Conservation (phyloP, 2,797 vertebrate genomes). For the Pyrocephalus nanus region DNA sequence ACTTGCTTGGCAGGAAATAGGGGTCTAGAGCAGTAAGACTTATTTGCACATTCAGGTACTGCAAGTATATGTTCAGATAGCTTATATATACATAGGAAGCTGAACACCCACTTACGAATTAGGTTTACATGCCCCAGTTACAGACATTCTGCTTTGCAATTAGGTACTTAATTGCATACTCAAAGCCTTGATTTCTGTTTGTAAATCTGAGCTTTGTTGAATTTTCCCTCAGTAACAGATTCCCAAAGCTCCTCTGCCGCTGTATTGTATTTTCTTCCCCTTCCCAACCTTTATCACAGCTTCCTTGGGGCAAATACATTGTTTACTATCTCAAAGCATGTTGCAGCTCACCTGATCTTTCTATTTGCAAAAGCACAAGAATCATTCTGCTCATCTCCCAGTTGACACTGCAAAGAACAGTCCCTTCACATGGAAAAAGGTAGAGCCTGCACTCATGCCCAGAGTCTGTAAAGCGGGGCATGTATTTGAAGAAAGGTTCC, state of each 20-base stretch:
- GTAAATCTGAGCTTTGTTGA: not conserved
- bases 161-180: not conserved
- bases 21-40: not conserved
- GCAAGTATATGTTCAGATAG: not conserved
- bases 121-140: not conserved
- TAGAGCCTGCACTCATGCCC: not conserved
- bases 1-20: not conserved
- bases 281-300: not conserved
- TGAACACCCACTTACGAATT: not conserved
- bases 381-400: not conserved
- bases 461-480: not conserved
- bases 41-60: not conserved
- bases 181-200: not conserved
- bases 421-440: not conserved
- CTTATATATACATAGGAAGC: not conserved
- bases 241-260: not conserved
- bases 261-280: not conserved
- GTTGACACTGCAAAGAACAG: not conserved
- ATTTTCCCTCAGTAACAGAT: not conserved
- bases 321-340: not conserved
- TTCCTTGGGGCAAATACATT: not conserved
- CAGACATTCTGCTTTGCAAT: not conserved
- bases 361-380: not conserved
- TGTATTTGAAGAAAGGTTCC: not conserved
- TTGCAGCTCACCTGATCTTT: not conserved